Evolutionary conservation across 2,888 invertebrate genomes (phyloP).

Genomic region (Terebella lapidaria): DNA sequence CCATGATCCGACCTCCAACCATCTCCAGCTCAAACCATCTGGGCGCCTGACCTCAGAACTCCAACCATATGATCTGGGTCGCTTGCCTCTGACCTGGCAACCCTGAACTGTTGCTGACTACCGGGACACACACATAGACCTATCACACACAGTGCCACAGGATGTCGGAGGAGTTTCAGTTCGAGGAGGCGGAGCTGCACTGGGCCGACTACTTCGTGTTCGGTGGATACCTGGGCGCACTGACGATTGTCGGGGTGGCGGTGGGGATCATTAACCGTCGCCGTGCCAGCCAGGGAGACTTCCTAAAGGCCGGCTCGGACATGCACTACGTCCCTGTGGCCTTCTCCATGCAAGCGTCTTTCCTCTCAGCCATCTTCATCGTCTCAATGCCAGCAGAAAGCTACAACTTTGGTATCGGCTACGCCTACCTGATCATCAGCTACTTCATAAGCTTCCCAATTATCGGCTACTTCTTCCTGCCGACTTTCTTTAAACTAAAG

Average conservation of each 20-base stretch:
- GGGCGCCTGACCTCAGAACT: too few species aligned
- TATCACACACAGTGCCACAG: too few species aligned
- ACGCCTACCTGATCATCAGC: background rate
- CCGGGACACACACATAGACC: too few species aligned
- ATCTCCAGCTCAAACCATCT: too few species aligned
- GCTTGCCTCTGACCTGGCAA: too few species aligned
- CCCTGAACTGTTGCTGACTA: too few species aligned
- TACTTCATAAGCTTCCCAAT: background rate
- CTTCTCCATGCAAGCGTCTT: background rate
- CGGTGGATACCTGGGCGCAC: background rate
- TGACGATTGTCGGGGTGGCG: background rate
- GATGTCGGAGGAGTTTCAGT: too few species aligned
- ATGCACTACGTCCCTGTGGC: constrained; percentile 1
- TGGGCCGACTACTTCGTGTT: constrained; percentile 2
- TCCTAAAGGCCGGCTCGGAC: background rate
- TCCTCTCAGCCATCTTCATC: background rate
- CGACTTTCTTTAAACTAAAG: background rate
- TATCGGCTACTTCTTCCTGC: background rate
- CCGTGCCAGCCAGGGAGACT: background rate
- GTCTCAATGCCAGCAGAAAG: background rate
- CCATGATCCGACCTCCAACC: too few species aligned
- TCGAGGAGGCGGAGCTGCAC: too few species aligned
- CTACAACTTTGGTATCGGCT: constrained; percentile 1
- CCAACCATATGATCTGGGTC: too few species aligned
- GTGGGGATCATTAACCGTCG: background rate